A percentile compares a stretch with the other conserved stretches of the same genome.
These are phyloP conservation scores for Falcaria lacertinaria DNA, from an alignment of 2,888 invertebrate genomes.

Conservation along the genomic window DNA sequence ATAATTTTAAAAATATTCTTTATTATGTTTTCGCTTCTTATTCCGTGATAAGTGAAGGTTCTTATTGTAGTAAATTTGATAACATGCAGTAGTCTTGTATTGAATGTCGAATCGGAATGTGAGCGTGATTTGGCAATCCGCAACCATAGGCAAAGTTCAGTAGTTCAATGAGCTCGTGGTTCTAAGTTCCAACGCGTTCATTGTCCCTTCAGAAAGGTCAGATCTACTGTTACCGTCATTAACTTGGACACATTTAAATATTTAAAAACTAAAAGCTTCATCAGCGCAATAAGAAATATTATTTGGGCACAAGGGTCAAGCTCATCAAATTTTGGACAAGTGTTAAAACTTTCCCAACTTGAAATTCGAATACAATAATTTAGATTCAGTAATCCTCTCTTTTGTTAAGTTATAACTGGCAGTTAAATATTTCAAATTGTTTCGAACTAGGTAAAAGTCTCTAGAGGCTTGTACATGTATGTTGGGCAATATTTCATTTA, in stretches of 20 bases:
- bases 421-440: constrained; percentile 30
- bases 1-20: too few species aligned
- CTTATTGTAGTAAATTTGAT: constrained; percentile 25
- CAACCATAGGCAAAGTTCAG: constrained; percentile 64
- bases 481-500: constrained; percentile 48
- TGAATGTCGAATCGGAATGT: constrained; percentile 43
- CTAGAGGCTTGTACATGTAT: constrained; percentile 31
- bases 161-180: constrained; percentile 59
- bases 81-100: constrained; percentile 28
- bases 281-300: too few species aligned
- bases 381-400: constrained; percentile 26
- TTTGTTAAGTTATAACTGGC: constrained; percentile 28
- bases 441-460: constrained; percentile 18
- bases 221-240: constrained; percentile 31
- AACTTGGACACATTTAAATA: not conserved
- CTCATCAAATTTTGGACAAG: too few species aligned
- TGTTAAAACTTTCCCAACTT: not conserved
- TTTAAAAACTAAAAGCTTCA: not conserved
- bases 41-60: too few species aligned
- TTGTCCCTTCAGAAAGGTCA: constrained; percentile 65
- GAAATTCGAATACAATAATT: constrained; percentile 7
- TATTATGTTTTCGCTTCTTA: too few species aligned
- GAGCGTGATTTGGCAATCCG: constrained; percentile 52
- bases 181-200: constrained; percentile 56
- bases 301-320: too few species aligned